These are phyloP conservation scores for Drosophila parabipectinata DNA, from an alignment of 1,140 invertebrate genomes.

Conservation along the genomic window DNA sequence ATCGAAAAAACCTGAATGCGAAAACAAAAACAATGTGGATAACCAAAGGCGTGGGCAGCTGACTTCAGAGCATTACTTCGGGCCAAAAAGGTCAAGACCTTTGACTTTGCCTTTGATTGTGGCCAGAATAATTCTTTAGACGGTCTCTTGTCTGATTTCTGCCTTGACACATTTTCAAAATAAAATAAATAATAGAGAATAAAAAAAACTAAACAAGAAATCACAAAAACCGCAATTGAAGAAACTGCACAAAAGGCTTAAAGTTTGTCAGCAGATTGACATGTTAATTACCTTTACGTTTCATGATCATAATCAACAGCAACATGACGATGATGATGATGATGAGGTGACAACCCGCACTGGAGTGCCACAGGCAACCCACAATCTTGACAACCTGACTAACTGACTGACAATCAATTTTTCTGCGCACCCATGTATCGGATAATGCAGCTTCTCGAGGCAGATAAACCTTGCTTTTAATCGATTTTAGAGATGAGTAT, in stretches of 20 bases:
- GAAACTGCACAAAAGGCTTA: conserved; percentile 51
- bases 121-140: conserved; percentile 41
- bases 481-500: too few species aligned
- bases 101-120: conserved; percentile 43
- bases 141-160: conserved; percentile 38
- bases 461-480: neutral
- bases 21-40: conserved; percentile 15
- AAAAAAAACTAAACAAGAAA: conserved; percentile 9
- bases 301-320: conserved; percentile 46
- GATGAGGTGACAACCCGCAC: conserved; percentile 51
- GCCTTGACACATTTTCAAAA: conserved; percentile 64
- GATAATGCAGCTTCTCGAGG: conserved; percentile 23
- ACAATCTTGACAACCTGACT: conserved; percentile 25
- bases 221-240: conserved; percentile 46
- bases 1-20: conserved; percentile 9
- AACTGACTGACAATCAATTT: conserved; percentile 52
- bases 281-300: conserved; percentile 71
- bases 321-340: conserved; percentile 26
- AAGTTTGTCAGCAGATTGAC: conserved; percentile 71
- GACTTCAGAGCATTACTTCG: neutral
- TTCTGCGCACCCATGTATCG: conserved; percentile 35
- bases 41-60: conserved; percentile 25
- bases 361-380: conserved; percentile 26
- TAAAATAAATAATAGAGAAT: conserved; percentile 6
- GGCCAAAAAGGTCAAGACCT: conserved; percentile 42